A percentile compares a stretch with the other conserved stretches of the same genome.
phyloP scores from a whole-genome alignment of 2,888 invertebrate genomes.

The Hofmannophila pseudospretella region DNA sequence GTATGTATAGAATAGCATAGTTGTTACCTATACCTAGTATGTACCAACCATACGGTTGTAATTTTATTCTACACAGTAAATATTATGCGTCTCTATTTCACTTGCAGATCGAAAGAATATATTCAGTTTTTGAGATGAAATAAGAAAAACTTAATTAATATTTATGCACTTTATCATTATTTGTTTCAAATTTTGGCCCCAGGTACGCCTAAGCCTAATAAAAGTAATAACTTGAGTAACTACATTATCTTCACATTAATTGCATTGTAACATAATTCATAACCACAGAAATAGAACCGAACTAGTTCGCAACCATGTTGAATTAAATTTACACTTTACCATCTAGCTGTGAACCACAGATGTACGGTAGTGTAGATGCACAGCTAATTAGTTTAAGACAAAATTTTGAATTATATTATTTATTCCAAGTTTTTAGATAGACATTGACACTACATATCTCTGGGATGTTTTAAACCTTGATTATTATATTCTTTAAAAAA shows the following conservation, averaged over 20 bases:
- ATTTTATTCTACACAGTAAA: no score
- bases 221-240: background rate
- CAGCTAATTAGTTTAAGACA: background rate
- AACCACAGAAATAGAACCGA: no score
- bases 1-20: no score
- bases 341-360: background rate
- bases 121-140: slow-evolving; percentile 28
- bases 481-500: no score
- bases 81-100: slow-evolving; percentile 20
- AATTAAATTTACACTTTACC: no score
- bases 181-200: slow-evolving; percentile 25
- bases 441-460: no score
- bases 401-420: background rate
- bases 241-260: background rate
- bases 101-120: slow-evolving; percentile 32
- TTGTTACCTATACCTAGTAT: background rate
- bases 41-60: slow-evolving; percentile 1
- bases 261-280: no score
- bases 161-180: slow-evolving; percentile 19
- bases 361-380: no score
- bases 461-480: no score
- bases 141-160: slow-evolving; percentile 18
- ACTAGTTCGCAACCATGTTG: no score
- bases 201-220: slow-evolving; percentile 23
- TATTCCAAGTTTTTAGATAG: background rate